Base-by-base conservation (phyloP, 2,888 invertebrate species). In the Lampropteryx suffumata region DNA sequence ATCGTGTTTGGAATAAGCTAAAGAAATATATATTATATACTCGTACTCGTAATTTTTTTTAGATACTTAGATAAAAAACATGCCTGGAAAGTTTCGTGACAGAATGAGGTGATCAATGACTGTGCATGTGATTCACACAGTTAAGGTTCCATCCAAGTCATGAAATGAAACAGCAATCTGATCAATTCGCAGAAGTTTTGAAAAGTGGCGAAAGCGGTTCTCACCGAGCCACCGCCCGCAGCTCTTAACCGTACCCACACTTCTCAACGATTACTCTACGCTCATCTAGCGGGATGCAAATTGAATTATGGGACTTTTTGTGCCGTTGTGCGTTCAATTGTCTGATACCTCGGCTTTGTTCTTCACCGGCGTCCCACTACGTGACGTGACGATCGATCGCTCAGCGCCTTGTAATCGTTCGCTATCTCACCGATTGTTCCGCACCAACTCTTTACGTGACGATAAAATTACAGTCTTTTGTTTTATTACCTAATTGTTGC, bases 251-350 rank as follows among this genome's bases (percentile, higher is more conserved):
- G 78, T 81, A 82, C 80, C 73, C 74, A 73, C 76, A 76, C 69
- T 78, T 81, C 79, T 81, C 73, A 66, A 75, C 79, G 74, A 84
- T 82, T 82, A 82, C 77, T 78, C 83, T 80, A 81, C 78, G 76
- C 73, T 79, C 80, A 79, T 87, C 85, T 88, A 87, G 87, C 85
- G 80, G 80, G 82, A 90, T 88, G 90, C 89, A 90, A 89, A 90
- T 90, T 88, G 84, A 89, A 89, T 90, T 89, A 90, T 89, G 88
- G 76, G 85, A 88, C 84, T 89, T 87, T 87, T 89, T 89, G 80
- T 83, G 73, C 71, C 67, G 60, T 58, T 58, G 42, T 51, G 55
- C 64, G 76, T 82, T 82, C 87, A 83, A 85, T 89, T 87, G 88
- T 88, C 83, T 82, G 76, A 81, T 77, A 72, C 67, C 64, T 57